A percentile compares a stretch with the other conserved stretches of the same genome.
Conservation (phyloP, 2,113 vertebrate species). For the Rissa tridactyla region DNA sequence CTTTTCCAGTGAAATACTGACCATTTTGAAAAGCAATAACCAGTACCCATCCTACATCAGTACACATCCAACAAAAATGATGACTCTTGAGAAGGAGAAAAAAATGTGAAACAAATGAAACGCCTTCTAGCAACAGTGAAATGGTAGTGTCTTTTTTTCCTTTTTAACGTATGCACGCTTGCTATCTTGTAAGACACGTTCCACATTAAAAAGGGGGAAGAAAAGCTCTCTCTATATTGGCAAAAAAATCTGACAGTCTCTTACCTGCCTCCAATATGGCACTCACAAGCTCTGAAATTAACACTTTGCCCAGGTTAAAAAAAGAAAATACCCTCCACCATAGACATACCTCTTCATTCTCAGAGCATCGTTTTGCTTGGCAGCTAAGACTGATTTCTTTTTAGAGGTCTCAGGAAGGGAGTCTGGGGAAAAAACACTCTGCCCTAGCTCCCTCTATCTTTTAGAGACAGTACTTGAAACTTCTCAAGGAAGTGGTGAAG, state of each 20-base stretch:
- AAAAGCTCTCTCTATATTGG: background rate
- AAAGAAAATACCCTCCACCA: background rate
- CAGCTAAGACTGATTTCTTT: background rate
- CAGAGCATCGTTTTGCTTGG: background rate
- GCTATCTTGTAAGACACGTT: background rate
- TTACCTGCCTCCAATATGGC: background rate
- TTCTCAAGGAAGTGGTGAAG: background rate
- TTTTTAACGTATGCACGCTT: background rate
- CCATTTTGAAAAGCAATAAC: background rate
- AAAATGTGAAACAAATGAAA: background rate
- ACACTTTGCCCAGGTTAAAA: background rate
- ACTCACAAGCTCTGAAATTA: background rate
- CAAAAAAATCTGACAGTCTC: background rate
- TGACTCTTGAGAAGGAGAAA: background rate
- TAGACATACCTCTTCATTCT: background rate
- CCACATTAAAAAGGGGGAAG: background rate
- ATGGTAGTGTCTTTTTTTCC: background rate
- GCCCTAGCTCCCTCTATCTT: background rate
- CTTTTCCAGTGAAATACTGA: background rate
- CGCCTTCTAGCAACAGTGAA: background rate
- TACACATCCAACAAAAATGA: background rate
- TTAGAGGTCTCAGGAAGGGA: background rate
- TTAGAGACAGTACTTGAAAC: background rate
- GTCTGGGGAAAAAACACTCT: background rate
- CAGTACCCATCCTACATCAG: background rate